Conservation (phyloP, 2,797 vertebrate genomes). For the Catharus ustulatus region DNA sequence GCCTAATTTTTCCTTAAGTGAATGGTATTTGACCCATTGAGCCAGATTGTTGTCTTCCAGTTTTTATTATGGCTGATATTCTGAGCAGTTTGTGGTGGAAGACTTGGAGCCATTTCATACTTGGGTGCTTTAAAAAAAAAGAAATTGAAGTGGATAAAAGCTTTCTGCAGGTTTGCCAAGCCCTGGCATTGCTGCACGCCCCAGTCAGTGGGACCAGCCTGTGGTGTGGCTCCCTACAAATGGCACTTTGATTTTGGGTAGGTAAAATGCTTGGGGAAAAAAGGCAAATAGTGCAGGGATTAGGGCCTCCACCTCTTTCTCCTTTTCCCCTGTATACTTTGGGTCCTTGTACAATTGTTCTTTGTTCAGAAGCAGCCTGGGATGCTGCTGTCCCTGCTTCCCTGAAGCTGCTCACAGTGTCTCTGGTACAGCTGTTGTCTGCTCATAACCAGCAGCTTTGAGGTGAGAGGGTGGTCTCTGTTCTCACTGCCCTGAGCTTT, state of each 20-base stretch:
- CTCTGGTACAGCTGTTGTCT: background rate
- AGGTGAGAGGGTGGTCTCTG: background rate
- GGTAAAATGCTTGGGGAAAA: background rate
- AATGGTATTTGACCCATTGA: background rate
- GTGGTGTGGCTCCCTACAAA: background rate
- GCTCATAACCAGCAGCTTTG: background rate
- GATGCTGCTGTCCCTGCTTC: background rate
- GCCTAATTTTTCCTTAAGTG: background rate
- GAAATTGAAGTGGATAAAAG: background rate
- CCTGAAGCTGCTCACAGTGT: background rate
- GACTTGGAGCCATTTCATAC: background rate
- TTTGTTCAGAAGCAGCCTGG: background rate
- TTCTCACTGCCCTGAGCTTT: background rate
- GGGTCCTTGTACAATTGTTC: background rate
- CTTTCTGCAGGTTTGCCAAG: background rate
- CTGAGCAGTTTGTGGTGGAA: background rate
- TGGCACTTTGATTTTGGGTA: accelerated
- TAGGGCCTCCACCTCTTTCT: background rate
- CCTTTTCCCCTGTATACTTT: accelerated
- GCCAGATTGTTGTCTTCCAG: background rate
- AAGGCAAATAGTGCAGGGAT: background rate
- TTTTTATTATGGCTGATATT: background rate
- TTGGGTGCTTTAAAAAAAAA: background rate
- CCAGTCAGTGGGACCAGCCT: background rate
- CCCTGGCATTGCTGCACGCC: background rate